Evolutionary conservation across 2,113 vertebrate species (phyloP), one percentile per base, ranked within the genome.

Genomic region (Centropristis striata): DNA sequence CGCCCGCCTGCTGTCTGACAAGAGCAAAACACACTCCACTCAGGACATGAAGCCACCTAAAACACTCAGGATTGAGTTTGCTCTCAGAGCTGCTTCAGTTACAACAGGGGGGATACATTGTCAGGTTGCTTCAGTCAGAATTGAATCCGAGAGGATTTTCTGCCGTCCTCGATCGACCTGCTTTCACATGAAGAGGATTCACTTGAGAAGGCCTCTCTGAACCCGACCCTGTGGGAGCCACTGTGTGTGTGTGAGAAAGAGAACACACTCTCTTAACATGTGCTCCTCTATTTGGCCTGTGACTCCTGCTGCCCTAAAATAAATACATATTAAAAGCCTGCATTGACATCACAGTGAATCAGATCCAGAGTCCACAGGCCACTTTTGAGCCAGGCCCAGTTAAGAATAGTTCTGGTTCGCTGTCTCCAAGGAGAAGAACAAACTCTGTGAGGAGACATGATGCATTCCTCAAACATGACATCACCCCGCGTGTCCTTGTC

Each of bases 401-500:
- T 86, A 80, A 86, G 90, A 92, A 91, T 85, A 90, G 75, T 36
- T 64, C 59, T 21, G 65, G 18, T 65, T 64, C 25, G 58, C 71
- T 68, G 83, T 86, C 86, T 92, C 88, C 66, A 68, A 90, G 87
- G 84, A 91, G 44, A 75, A 72, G 72, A 71, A 78, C 63, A 72
- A 78, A 82, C 65, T 81, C 54, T 66, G 63, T 15, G 73, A 83
- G 39, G 73, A 81, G 78, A 80, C 80, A 84, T 58, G 57, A 88
- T 86, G 81, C 75, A 88, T 93, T 92, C 86, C 83, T 88, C 75
- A 70, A 61, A 66, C 66, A 12, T 88, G 69, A 76, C 80, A 75
- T 89, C 86, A 88, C 25, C 23, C 12, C 32, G 21, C 20, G 4
- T 79, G 88, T 81, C 89, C 87, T 90, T 92, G 86, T 80, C 83